These are phyloP conservation scores for Trichogramma dendrolimi DNA, from an alignment of 2,888 invertebrate genomes.

Conservation along the genomic window DNA sequence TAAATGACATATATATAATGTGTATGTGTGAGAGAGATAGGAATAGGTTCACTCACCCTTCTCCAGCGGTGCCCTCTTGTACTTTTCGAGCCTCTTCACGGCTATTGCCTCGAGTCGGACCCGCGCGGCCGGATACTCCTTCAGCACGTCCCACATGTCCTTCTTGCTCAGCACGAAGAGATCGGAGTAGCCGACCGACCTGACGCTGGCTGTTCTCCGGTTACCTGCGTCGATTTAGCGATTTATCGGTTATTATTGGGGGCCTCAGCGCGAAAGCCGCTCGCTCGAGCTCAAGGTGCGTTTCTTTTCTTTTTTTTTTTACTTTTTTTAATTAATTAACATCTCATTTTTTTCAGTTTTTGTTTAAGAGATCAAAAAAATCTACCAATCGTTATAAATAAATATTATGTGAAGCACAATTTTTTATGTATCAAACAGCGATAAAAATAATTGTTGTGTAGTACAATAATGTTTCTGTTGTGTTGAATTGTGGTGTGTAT, in stretches of 20 bases:
- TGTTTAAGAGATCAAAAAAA: too few relatives aligned
- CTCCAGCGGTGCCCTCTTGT: conserved; percentile 89
- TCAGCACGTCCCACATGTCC: conserved; percentile 99
- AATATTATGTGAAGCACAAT: too few relatives aligned
- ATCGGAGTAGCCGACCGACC: conserved; percentile 98
- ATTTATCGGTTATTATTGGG: conserved; percentile 48
- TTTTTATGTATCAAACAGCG: too few relatives aligned
- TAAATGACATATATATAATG: too few relatives aligned
- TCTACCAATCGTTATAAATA: too few relatives aligned
- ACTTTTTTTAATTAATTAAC: conserved; percentile 2
- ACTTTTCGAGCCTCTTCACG: conserved; percentile 94
- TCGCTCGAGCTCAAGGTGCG: conserved; percentile 24
- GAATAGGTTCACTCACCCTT: conserved; percentile 65
- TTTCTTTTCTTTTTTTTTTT: conserved; percentile 13
- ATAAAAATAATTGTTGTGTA: too few relatives aligned
- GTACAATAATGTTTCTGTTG: too few relatives aligned
- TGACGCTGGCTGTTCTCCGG: conserved; percentile 94
- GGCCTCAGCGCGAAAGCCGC: conserved; percentile 20
- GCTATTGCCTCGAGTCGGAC: conserved; percentile 95
- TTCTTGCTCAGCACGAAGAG: conserved; percentile 97
- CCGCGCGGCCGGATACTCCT: conserved; percentile 90
- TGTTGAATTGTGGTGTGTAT: too few relatives aligned
- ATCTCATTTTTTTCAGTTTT: conserved; percentile 7
- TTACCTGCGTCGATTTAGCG: conserved; percentile 70
- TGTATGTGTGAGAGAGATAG: conserved; percentile 3